Base-by-base conservation (phyloP, 2,888 invertebrate species). In the Caenorhabditis becei region DNA sequence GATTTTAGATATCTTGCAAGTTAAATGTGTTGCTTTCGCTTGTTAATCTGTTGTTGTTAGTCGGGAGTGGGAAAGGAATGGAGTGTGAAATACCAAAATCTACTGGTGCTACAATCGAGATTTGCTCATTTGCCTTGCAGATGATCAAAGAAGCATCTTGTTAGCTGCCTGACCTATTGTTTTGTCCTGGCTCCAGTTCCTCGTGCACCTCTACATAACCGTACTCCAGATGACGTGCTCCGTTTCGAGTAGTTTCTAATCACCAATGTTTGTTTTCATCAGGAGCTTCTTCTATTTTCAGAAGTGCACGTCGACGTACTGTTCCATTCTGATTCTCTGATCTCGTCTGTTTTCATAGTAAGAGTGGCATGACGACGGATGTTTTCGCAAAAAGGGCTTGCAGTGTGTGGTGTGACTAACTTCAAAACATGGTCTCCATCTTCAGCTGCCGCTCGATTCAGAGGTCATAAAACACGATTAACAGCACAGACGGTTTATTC, bases 401-500 rank as follows among this genome's bases (percentile, higher is more conserved):
- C 14, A 35, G 44, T 16, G 16, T n/a, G 32, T 10, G 10, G 4
- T 32, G 20, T 49, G 49, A 49, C 20, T 49, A 49, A 49, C 20
- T 23, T 18, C 10, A 49, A 49, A 49, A 49, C 49, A 49, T 23
- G 49, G 20, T 49, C 20, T 49, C 11, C 49, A 49, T 49, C 20
- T 49, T 20, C 49, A 49, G 20, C 49, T 49, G 49, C 16, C 20
- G 18, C n/a, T n/a, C 10, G 14, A 41, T 32, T 32, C 32, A 49
- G 20, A 20, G 49, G 3, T 4, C 49, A 49, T 49, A 49, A 49
- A 49, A 20, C 49, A 49, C 18, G 20, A 16, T 20, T 49, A 49
- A 49, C 49, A 49, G 49, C 49, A 49, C 49, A 49, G 20, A 54
- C 54, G 54, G 54, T 54, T 54, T 54, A 54, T 54, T 54, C 28